Evolutionary conservation across 1,140 invertebrate species (phyloP), one percentile per base, ranked within the genome.

Genomic region (Drosophila pseudoobscura): DNA sequence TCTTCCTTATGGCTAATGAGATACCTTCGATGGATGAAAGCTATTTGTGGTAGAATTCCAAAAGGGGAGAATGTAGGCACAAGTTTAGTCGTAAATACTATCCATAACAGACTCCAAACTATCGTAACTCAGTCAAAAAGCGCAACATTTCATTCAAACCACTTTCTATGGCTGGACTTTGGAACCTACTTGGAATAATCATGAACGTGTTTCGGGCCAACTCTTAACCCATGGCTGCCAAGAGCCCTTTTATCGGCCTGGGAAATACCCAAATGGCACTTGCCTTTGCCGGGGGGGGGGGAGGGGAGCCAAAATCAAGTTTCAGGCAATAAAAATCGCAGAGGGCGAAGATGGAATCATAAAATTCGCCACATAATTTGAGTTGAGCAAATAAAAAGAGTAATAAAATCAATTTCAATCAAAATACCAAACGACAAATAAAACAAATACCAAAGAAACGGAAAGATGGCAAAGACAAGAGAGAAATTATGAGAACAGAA

Each of bases 391-490:
- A 82, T 73, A 65, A 76, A 64, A 79, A 47, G 58, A 54, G 57
- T 82, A 80, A 82, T 82, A 82, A 82, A 82, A 82, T 82, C 78
- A 82, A 82, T 82, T 82, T 82, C 78, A 82, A 82, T 82, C 78
- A 78, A 80, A 75, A 70, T 69, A 72, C 57, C 57, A 65, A 62
- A 54, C 43, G 6, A 68, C 3, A 54, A 31, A 49, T 49, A 66
- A 54, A 64, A 72, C 50, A 79, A 74, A 53, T 44, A 77, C 63
- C 61, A 72, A 45, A 46, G 50, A 57, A 64, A 78, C 3, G 31
- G 9, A 13, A 39, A 39, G 31, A 39, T 11, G 35, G 9, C 9
- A 66, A 54, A 56, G 22, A 58, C 22, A 9, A 20, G 35, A 13
- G 31, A 72, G 49, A 73, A 72, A 80, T 77, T 80, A 72, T 80